These are phyloP conservation scores for Catajapyx aquilonaris DNA, from an alignment of 1,140 invertebrate genomes.

Conservation along the genomic window DNA sequence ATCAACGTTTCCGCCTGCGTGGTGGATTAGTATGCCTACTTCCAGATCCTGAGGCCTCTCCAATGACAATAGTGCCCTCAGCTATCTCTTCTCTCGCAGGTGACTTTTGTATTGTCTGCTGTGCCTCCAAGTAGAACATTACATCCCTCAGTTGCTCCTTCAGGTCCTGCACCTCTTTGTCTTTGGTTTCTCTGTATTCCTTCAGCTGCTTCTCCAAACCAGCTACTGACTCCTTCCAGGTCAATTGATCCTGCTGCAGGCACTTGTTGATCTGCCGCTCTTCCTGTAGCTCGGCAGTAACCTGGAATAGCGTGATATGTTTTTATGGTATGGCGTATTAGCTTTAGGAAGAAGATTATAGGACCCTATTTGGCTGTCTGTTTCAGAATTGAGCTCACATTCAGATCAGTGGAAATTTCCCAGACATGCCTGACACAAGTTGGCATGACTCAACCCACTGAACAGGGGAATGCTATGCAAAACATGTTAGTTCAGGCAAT, in stretches of 20 bases:
- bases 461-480: too few relatives aligned
- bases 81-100: slow-evolving; percentile 41
- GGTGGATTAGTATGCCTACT: background rate
- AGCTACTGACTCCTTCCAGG: slow-evolving; percentile 46
- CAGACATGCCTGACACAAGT: background rate
- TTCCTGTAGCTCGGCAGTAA: slow-evolving; percentile 42
- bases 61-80: slow-evolving; percentile 38
- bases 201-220: slow-evolving; percentile 37
- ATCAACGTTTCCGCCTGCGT: background rate
- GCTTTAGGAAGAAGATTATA: too few relatives aligned
- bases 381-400: slow-evolving; percentile 8
- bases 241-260: slow-evolving; percentile 50
- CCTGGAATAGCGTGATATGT: too few relatives aligned
- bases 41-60: background rate
- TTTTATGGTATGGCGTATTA: too few relatives aligned
- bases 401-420: background rate
- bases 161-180: slow-evolving; percentile 55
- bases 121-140: slow-evolving; percentile 89
- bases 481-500: too few relatives aligned
- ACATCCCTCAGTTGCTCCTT: slow-evolving; percentile 83
- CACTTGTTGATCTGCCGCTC: slow-evolving; percentile 55
- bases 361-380: slow-evolving; percentile 22
- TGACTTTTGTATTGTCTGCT: slow-evolving; percentile 30
- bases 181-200: slow-evolving; percentile 30
- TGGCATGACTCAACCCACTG: background rate